Base-by-base conservation (phyloP, 2,113 vertebrate genomes). In the Nipponia nippon region DNA sequence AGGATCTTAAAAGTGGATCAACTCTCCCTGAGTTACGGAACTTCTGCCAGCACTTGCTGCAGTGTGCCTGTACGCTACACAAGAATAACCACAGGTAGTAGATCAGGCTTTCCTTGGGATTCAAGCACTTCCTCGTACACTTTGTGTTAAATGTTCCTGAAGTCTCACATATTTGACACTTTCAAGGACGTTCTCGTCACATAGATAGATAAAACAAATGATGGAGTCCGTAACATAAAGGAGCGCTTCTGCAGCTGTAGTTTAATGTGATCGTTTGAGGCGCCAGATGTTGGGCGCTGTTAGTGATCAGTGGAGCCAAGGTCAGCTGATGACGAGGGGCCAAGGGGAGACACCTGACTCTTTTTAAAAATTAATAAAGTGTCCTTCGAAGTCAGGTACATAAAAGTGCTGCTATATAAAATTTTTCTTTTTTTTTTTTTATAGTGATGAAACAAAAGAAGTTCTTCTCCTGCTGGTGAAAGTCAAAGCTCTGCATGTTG, bases 31-130 rank as follows among this genome's bases (percentile, higher is more conserved):
- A 99, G 70, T 97, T 99, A 52, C 96, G 93, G 86, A 99, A 98
- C 86, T 98, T 99, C 94, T 98, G 98, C 95, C 98, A 98, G 91
- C 97, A 99, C 91, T 94, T 99, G 27, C 89, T 99, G 89, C 98
- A 98, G 16, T 98, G 95, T 40, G 98, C 98, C 46, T 96, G 44
- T 56, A 84, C 5, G 1, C 94, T 99, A 42, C 98, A 98, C 92
- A 98, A 97, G 97, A 96, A 96, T 63, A 97, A 98, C 77, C 88
- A 81, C 90, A 98, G 98, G 98, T 98, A 87, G 42, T 3, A 8
- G 20, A 67, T 56, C 7, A 56, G 34, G 13, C 47, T 44, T 83
- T 49, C 29, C 26, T 53, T 55, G 52, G 44, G 76, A 80, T 71
- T 56, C 20, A 32, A n/a, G 15, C 40, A 23, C 66, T 78, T 90